Base-by-base conservation (phyloP, 1,140 invertebrate genomes). In the Amyelois transitella region DNA sequence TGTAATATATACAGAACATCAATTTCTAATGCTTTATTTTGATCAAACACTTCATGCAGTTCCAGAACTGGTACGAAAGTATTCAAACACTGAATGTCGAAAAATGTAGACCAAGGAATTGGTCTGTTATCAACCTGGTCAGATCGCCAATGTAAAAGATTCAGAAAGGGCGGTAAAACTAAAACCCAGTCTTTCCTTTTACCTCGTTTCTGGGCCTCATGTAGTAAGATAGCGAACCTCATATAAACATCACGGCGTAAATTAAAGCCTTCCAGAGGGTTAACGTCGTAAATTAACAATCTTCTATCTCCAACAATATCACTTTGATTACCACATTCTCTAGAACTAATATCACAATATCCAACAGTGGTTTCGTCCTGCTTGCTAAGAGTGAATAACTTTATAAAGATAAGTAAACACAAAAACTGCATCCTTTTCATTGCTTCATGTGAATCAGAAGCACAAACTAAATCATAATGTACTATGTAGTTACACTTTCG, bases 191-290 rank as follows among this genome's bases (percentile, higher is more conserved):
- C 64, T 68, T 67, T 90, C 88, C 78, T 88, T 38, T 14, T 38
- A 70, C 63, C 57, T 71, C 60, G 57, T 90, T 76, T 74, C 89
- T 89, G 59, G 96, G 88, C 58, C 91, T 90, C 71, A 91, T 73
- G 90, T 0, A 96, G 89, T 66, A 98, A 92, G 51, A 94, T 93
- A 10, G 97, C 96, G 67, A 98, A 90, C 71, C 98, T 90, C 87
- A 99, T 93, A 69, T 97, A 99, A 7, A 99, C 98, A 91, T 99
- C 98, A 59, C 98, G 90, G 49, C 97, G 89, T 56, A 99, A 90
- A 90, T 99, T 99, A 77, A 99, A 99, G 0, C 98, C 98, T 91
- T 99, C 98, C 1, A 94, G 93, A 17, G 92, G 93, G 89, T 99
- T 99, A 0, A 99, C 94, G 87, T 98, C 96, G 85, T 99, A 99